Percentiles rank a stretch among this genome's conserved stretches.
phyloP scores from a whole-genome alignment of 2,888 invertebrate species.

The Drosophila suboccidentalis region DNA sequence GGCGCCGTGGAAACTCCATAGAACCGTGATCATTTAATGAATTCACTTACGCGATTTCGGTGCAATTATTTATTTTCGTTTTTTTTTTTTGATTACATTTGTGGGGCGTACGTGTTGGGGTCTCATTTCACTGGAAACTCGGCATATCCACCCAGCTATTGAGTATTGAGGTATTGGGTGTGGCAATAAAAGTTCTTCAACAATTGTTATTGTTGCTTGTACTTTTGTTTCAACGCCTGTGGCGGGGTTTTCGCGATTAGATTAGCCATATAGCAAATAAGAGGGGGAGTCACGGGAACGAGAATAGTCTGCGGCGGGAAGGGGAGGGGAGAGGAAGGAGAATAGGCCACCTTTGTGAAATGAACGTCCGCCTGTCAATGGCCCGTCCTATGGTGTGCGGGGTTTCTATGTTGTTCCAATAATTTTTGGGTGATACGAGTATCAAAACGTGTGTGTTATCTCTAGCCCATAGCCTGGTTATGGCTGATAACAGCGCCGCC shows the following conservation, averaged over 20 bases:
- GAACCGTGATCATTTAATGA: neutral
- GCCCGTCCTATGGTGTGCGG: slow-evolving; percentile 9
- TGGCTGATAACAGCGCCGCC: slow-evolving; percentile 50
- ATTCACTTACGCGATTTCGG: slow-evolving; percentile 4
- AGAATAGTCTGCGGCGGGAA: neutral
- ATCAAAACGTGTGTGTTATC: slow-evolving; percentile 61
- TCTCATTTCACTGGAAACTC: slow-evolving; percentile 31
- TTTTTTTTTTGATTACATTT: slow-evolving; percentile 1
- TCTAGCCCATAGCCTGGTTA: slow-evolving; percentile 48
- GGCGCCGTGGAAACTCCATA: neutral
- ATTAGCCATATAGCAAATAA: slow-evolving; percentile 51
- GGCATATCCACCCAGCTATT: slow-evolving; percentile 13
- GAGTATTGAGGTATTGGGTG: slow-evolving; percentile 57
- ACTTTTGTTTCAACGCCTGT: slow-evolving; percentile 70
- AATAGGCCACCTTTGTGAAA: slow-evolving; percentile 55
- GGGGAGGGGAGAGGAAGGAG: neutral
- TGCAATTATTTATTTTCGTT: neutral
- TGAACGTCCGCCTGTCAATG: slow-evolving; percentile 48
- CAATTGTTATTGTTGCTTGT: slow-evolving; percentile 53
- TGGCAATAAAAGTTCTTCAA: slow-evolving; percentile 78
- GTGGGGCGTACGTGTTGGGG: slow-evolving; percentile 37
- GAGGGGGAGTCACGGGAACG: neutral
- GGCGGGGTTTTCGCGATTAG: slow-evolving; percentile 74
- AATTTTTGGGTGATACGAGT: slow-evolving; percentile 46
- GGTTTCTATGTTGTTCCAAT: slow-evolving; percentile 55